Evolutionary conservation across 2,888 invertebrate genomes (phyloP), one percentile per base, ranked within the genome.

Genomic region (Hypena proboscidalis): DNA sequence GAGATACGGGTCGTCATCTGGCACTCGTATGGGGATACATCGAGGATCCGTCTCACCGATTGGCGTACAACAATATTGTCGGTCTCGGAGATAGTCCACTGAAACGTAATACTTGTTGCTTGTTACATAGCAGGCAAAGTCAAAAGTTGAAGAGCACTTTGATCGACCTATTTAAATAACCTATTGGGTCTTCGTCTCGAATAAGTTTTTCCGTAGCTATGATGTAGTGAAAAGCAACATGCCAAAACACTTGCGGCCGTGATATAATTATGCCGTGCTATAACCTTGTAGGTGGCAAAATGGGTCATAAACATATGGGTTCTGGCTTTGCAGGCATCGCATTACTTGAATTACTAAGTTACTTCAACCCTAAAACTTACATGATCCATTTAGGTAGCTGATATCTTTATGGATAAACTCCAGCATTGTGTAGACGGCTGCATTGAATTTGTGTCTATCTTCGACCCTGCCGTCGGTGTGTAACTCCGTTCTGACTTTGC

Each of bases 1-100:
- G 48, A 85, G 82, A 67, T 83, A 84, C 22, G 85, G 82, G 57
- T 86, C 85, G 57, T 85, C 75, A 29, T 76, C 55, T 6, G 83
- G 80, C 9, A 85, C 81, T 6, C 35, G 38, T 59, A 86, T 82
- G 14, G 85, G 83, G 31, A 73, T 75, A 62, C 85, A 87, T 9
- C 74, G 71, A 0, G 68, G 62, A 54, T 84, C 80, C 13, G 63
- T 44, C 41, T 52, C 47, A 4, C 72, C 78, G 19, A 68, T 57
- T n/a, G 62, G 53, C 29, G 56, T 44, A 51, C 85, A 87, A 56
- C 85, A 86, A 58, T 80, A 51, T 36, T 67, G 69, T 25, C 78
- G 62, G 14, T 64, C 57, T 48, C 57, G 66, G 4, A 83, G 56
- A 58, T 74, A 82, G 58, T 85, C 79, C 46, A 68, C 86, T 85